Percentiles rank a stretch among this genome's conserved stretches.
Evolutionary conservation across 2,797 vertebrate species (phyloP).

Genomic region (Podargus strigoides): DNA sequence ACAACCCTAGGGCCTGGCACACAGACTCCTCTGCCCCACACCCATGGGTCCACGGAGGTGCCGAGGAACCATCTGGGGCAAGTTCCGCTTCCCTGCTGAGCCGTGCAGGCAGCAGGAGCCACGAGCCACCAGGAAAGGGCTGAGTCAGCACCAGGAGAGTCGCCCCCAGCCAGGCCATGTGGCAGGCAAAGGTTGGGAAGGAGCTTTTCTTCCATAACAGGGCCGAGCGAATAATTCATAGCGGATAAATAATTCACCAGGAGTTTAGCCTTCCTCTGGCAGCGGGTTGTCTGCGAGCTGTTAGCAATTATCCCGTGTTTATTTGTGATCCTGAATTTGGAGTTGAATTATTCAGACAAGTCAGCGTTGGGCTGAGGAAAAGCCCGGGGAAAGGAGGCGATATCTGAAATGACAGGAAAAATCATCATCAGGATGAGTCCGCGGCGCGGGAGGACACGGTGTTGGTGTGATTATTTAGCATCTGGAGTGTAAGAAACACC

Average conservation of each 20-base stretch:
- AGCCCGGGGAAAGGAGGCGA: neutral
- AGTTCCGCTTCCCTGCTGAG: neutral
- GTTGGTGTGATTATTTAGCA: neutral
- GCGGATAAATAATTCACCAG: slow-evolving; percentile 30
- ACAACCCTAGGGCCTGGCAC: neutral
- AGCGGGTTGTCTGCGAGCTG: neutral
- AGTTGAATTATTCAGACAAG: slow-evolving; percentile 29
- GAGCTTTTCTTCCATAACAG: neutral
- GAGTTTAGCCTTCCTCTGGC: neutral
- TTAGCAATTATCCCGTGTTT: slow-evolving; percentile 3
- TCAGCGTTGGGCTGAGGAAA: neutral
- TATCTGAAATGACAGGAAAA: neutral
- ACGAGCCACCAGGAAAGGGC: neutral
- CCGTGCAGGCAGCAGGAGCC: neutral
- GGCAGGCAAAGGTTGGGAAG: slow-evolving; percentile 22
- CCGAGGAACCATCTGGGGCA: fast-evolving
- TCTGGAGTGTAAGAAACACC: neutral
- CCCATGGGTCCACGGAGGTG: fast-evolving
- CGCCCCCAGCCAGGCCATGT: neutral
- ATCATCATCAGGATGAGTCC: neutral
- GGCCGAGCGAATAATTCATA: neutral
- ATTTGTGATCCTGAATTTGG: neutral
- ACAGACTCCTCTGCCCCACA: neutral
- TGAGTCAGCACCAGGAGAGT: neutral
- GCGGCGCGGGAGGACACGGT: fast-evolving